Conservation (phyloP, 2,113 vertebrate genomes). For the Apteryx owenii region DNA sequence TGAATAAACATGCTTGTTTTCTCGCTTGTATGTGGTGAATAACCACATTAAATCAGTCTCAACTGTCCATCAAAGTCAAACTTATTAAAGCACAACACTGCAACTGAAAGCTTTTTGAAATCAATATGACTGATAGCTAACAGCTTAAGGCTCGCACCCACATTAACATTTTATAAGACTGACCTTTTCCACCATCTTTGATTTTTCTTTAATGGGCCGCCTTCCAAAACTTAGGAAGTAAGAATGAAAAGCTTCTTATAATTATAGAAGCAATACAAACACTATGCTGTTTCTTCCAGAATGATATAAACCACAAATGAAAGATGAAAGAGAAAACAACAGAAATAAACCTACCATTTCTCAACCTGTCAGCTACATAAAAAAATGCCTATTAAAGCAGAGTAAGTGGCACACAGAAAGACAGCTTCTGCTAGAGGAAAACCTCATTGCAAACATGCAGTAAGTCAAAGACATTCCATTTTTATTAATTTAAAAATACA, state of each 20-base stretch:
- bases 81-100: constrained; percentile 26
- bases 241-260: neutral
- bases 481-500: constrained; percentile 33
- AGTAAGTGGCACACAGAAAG: neutral
- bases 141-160: neutral
- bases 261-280: neutral
- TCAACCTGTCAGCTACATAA: constrained; percentile 11
- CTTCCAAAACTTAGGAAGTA: neutral
- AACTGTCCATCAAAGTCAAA: constrained; percentile 50
- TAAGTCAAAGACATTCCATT: neutral
- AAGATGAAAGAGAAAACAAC: constrained; percentile 1
- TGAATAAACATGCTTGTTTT: constrained; percentile 37
- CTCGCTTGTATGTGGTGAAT: neutral
- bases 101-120: neutral
- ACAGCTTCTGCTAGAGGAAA: neutral
- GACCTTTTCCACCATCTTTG: constrained; percentile 44
- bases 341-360: neutral
- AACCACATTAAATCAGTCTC: constrained; percentile 42
- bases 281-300: neutral
- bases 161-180: constrained; percentile 51
- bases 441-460: neutral
- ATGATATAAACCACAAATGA: neutral
- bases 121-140: constrained; percentile 35
- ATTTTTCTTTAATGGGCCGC: constrained; percentile 20
- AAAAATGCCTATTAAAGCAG: neutral